phyloP scores from a whole-genome alignment of 2,113 vertebrate species.

The Centrocercus urophasianus region DNA sequence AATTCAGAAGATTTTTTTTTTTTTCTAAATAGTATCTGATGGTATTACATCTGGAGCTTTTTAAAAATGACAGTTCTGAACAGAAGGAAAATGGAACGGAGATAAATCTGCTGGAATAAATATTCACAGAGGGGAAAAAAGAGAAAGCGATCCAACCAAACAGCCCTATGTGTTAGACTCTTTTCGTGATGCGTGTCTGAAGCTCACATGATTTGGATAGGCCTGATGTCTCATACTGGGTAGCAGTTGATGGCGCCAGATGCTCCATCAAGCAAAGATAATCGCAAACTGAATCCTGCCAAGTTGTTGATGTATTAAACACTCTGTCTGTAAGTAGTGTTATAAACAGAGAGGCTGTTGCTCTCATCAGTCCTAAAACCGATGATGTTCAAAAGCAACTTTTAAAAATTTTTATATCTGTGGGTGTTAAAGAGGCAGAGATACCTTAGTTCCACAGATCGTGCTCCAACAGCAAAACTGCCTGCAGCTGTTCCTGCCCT shows the following conservation, averaged over 20 bases:
- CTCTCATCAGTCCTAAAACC: not conserved
- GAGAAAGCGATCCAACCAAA: slow-evolving; percentile 11
- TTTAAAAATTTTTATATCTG: not conserved
- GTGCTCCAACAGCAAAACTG: not conserved
- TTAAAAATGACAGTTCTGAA: not conserved
- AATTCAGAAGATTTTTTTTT: slow-evolving; percentile 20
- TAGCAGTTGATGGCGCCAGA: slow-evolving; percentile 29
- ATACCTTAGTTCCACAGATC: not conserved
- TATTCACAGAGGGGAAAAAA: slow-evolving; percentile 6
- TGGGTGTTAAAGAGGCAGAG: not conserved
- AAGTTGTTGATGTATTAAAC: slow-evolving; percentile 58
- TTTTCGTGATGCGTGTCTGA: slow-evolving; percentile 37
- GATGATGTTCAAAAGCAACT: not conserved
- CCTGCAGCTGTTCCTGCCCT: not conserved
- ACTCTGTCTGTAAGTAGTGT: not conserved
- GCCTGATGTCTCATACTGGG: not conserved
- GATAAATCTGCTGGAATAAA: slow-evolving; percentile 27
- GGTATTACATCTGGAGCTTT: slow-evolving; percentile 26
- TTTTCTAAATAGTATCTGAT: slow-evolving; percentile 17
- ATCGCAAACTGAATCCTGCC: not conserved
- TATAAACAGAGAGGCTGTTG: not conserved
- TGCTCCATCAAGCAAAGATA: slow-evolving; percentile 47
- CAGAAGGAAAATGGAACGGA: slow-evolving; percentile 39
- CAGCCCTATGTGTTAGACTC: not conserved
- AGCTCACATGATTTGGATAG: slow-evolving; percentile 49